Evolutionary conservation across 2,797 vertebrate species (phyloP).

Genomic region (Dendrocincla fuliginosa): DNA sequence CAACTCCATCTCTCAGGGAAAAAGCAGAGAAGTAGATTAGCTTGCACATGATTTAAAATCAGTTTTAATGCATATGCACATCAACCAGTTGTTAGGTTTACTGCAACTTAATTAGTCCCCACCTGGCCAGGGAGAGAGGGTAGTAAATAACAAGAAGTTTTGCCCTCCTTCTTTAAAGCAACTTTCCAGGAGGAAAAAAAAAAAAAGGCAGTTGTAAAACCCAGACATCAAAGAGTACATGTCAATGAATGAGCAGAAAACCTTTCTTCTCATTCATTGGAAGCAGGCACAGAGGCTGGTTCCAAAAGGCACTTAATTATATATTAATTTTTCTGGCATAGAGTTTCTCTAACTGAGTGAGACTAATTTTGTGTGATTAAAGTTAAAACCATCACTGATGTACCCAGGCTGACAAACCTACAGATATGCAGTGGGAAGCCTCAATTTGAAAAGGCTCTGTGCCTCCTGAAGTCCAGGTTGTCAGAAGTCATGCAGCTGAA

Average conservation of each 20-base stretch:
- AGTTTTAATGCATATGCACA: neutral
- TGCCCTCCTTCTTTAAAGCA: neutral
- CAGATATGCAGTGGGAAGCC: neutral
- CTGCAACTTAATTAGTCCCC: neutral
- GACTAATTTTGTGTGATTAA: neutral
- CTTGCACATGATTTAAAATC: neutral
- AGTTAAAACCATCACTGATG: neutral
- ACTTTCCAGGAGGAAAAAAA: neutral
- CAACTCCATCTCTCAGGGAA: neutral
- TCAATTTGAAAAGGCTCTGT: neutral
- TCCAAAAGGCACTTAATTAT: neutral
- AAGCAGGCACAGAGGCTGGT: neutral
- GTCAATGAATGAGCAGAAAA: neutral
- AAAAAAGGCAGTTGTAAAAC: neutral
- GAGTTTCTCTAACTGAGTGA: neutral
- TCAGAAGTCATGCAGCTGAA: neutral
- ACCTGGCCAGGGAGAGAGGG: neutral
- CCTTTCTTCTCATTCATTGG: neutral
- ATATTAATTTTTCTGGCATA: neutral
- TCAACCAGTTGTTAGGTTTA: neutral
- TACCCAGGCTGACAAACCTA: neutral
- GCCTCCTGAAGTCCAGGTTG: neutral
- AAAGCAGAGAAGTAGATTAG: neutral
- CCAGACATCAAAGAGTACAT: neutral
- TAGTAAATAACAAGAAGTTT: neutral